Evolutionary conservation across 2,888 invertebrate genomes (phyloP).

Genomic region (Linnaemya tessellans): DNA sequence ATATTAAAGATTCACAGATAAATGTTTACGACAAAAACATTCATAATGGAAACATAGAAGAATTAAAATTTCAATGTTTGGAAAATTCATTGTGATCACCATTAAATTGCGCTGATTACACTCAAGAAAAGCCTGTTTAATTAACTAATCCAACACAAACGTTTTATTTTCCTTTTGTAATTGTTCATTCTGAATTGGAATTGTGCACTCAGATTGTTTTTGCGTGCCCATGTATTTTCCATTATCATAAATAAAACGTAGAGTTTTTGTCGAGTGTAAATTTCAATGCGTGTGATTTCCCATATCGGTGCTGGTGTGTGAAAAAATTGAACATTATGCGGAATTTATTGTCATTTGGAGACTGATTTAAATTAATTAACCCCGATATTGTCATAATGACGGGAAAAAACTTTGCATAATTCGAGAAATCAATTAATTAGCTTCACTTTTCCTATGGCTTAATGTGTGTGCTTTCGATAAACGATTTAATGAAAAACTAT

Average conservation of each 20-base stretch:
- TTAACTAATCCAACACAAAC: too few species aligned
- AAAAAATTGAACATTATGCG: slow-evolving; percentile 42
- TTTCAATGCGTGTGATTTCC: slow-evolving; percentile 6
- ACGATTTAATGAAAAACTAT: slow-evolving; percentile 58
- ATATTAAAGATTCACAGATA: slow-evolving; percentile 54
- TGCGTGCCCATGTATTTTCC: too few species aligned
- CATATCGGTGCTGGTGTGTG: background rate
- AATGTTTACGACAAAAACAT: slow-evolving; percentile 27
- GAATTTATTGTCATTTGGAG: slow-evolving; percentile 65
- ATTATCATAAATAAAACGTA: background rate
- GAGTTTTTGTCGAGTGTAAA: slow-evolving; percentile 39
- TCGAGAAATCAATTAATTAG: slow-evolving; percentile 59
- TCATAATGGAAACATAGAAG: slow-evolving; percentile 14
- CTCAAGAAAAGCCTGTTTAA: slow-evolving; percentile 5
- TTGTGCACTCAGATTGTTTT: too few species aligned
- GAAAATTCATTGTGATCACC: slow-evolving; percentile 26
- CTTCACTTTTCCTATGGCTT: background rate
- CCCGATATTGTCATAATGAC: slow-evolving; percentile 51
- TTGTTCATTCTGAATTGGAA: too few species aligned
- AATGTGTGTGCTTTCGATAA: slow-evolving; percentile 28
- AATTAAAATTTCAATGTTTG: slow-evolving; percentile 23
- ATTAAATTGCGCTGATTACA: slow-evolving; percentile 20
- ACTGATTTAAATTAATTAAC: slow-evolving; percentile 70
- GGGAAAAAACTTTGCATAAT: slow-evolving; percentile 50
- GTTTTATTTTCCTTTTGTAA: too few species aligned